These are phyloP conservation scores for Labeo calbasu DNA, from an alignment of 2,797 vertebrate species.

Conservation along the genomic window DNA sequence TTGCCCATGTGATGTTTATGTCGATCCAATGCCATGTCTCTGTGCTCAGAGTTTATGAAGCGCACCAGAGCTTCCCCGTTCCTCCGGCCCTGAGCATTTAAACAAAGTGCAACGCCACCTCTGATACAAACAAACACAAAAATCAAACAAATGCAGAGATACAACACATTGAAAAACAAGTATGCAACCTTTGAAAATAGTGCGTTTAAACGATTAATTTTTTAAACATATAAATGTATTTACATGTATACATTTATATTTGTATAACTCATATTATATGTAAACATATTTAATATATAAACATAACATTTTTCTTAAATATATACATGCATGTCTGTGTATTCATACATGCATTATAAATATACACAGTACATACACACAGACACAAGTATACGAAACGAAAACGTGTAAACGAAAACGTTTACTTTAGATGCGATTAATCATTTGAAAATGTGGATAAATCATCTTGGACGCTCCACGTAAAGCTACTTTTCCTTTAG, in stretches of 20 bases:
- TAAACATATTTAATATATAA: no score
- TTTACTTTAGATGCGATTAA: no score
- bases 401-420: no score
- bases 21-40: constrained; percentile 91
- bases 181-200: not conserved
- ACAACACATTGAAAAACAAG: not conserved
- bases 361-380: no score
- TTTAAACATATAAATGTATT: no score
- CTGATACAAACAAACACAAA: constrained; percentile 70
- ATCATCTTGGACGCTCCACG: not conserved
- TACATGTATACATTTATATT: no score
- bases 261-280: no score
- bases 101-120: constrained; percentile 93
- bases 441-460: not conserved
- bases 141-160: constrained; percentile 14
- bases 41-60: constrained; percentile 91
- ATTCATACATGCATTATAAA: no score
- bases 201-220: no score
- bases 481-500: not conserved
- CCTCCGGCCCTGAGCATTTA: constrained; percentile 93
- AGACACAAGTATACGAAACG: no score
- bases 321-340: no score
- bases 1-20: constrained; percentile 98
- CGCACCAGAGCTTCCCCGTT: constrained; percentile 95
- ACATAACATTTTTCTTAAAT: no score